Evolutionary conservation across 2,888 invertebrate species (phyloP).

Genomic region (Micoletzkya japonica): DNA sequence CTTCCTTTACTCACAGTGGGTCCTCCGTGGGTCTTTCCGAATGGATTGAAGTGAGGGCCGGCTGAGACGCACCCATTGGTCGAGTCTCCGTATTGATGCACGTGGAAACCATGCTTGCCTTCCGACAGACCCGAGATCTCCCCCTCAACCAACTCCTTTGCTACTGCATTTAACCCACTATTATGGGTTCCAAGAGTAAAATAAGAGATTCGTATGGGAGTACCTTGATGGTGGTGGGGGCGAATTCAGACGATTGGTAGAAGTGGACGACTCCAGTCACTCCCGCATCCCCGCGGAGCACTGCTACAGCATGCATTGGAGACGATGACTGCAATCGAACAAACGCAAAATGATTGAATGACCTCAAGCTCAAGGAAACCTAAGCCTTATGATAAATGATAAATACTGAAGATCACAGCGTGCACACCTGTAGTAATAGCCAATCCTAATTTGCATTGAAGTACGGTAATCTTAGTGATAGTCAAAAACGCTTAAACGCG

Average conservation of each 20-base stretch:
- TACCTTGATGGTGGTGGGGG: slow-evolving; percentile 9
- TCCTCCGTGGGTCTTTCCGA: slow-evolving; percentile 63
- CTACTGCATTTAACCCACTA: no score
- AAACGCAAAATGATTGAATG: background rate
- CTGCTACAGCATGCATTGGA: slow-evolving; percentile 53
- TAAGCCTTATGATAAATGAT: no score
- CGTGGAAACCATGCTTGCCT: slow-evolving; percentile 63
- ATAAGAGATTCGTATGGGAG: background rate
- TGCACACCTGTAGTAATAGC: no score
- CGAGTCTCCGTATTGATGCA: slow-evolving; percentile 62
- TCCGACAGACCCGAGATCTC: slow-evolving; percentile 58
- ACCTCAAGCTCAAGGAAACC: background rate
- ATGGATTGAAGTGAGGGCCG: slow-evolving; percentile 66
- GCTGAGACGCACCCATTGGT: slow-evolving; percentile 64
- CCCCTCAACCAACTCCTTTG: slow-evolving; percentile 45
- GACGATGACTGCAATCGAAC: background rate
- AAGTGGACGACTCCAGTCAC: slow-evolving; percentile 53
- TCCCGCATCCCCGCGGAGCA: slow-evolving; percentile 46
- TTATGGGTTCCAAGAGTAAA: no score
- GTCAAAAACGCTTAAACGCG: no score
- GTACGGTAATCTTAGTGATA: no score
- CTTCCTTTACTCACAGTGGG: slow-evolving; percentile 44
- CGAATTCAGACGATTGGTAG: slow-evolving; percentile 36
- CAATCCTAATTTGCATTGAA: no score
- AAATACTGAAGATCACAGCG: no score